Evolutionary conservation across 2,888 invertebrate species (phyloP), one percentile per base, ranked within the genome.

Genomic region (Tetropium fuscum): DNA sequence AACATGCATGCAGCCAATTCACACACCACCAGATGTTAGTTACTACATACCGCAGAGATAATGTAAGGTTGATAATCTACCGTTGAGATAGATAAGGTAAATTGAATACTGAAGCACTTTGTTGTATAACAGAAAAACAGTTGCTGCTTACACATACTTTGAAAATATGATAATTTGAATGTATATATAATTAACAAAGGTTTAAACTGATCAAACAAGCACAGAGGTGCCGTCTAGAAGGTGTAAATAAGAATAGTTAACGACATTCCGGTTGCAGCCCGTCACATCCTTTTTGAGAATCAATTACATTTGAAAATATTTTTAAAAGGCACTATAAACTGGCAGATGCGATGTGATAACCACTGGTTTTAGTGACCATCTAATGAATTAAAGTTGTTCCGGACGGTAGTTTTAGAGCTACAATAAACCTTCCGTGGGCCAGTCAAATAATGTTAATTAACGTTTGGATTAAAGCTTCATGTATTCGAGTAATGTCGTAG

Each of bases 141-240:
- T 53, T 41, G 41, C 51, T 25, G 30, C 40, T 34, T 40, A 15
- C 30, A n/a, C n/a, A 43, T 34, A 34, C 13, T 34, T 34, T 13
- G 34, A 27, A 34, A 13, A 13, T 34, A 11, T 10, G 43, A 43
- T 53, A 53, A 53, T 53, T 53, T 53, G 16, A 30, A 30, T 32
- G 43, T 53, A 41, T 43, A 32, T 43, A 53, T 43, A 43, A 53
- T 53, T 53, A 53, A 53, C 53, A 43, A 32, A 43, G 27, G 43
- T 53, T 53, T 43, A 53, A 51, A 51, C n/a, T 40, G 16, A 51
- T 11, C 27, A 51, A 53, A 53, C 43, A 53, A 19, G 32, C 32
- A 30, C 53, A 43, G 43, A 53, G 22, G 43, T 18, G 43, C 53
- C 53, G 53, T 7, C 53, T 7, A 30, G 11, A 1, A 53, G 53